Percentiles rank a stretch among this genome's conserved stretches.
These are phyloP conservation scores for Polyploca ridens DNA, from an alignment of 2,888 invertebrate species.

Conservation along the genomic window DNA sequence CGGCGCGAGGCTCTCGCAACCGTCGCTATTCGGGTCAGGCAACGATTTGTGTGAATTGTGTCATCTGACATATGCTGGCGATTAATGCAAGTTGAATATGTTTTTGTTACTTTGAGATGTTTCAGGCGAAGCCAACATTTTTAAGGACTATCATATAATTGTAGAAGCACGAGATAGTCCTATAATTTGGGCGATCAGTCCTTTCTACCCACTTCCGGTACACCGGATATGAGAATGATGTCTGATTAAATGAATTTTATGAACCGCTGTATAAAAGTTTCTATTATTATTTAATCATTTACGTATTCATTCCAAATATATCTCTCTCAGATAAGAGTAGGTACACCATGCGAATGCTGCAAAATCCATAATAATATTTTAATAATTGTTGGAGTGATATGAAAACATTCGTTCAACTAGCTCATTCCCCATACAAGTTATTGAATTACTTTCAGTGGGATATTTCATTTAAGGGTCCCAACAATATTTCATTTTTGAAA, in stretches of 20 bases:
- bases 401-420: background rate
- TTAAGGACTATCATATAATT: background rate
- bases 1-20: constrained; percentile 77
- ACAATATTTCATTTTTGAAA: background rate
- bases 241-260: background rate
- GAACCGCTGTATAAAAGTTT: background rate
- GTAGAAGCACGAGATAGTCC: no score
- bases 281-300: background rate
- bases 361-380: constrained; percentile 2
- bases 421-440: background rate
- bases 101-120: constrained; percentile 32
- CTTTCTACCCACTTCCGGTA: background rate
- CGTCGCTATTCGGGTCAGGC: constrained; percentile 78
- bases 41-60: constrained; percentile 83
- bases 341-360: background rate
- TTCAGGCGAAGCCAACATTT: no score
- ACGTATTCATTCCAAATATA: no score
- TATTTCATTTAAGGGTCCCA: background rate
- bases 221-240: background rate
- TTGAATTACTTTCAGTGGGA: background rate
- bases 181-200: background rate
- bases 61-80: constrained; percentile 74
- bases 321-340: background rate
- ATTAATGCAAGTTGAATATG: constrained; percentile 50
- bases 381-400: no score